A percentile compares a stretch with the other conserved stretches of the same genome.
phyloP scores from a whole-genome alignment of 2,888 invertebrate genomes.

The Rosalia funebris region DNA sequence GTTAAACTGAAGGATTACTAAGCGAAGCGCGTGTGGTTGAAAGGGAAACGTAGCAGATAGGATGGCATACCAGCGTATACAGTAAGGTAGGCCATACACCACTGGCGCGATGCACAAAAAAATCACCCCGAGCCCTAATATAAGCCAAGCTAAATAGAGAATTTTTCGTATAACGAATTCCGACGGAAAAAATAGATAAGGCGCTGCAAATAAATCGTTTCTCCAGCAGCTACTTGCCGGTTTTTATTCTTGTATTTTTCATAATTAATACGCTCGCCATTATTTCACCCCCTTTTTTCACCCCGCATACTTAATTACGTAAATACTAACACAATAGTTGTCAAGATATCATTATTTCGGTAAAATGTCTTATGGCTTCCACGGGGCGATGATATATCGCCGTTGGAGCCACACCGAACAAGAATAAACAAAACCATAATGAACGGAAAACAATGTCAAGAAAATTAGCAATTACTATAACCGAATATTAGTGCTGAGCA shows the following conservation, averaged over 20 bases:
- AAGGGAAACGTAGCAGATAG: conserved; percentile 44
- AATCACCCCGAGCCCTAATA: background rate
- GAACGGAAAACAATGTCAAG: too few species aligned
- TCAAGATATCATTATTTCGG: background rate
- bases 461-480: too few species aligned
- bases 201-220: conserved; percentile 2
- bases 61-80: conserved; percentile 20
- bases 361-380: background rate
- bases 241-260: conserved; percentile 1
- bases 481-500: too few species aligned
- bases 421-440: too few species aligned
- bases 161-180: conserved; percentile 7
- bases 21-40: conserved; percentile 54
- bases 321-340: background rate
- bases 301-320: background rate
- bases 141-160: background rate
- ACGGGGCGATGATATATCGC: too few species aligned
- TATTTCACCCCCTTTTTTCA: background rate
- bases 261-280: background rate
- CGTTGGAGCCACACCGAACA: too few species aligned
- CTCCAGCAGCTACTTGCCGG: background rate
- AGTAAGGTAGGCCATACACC: conserved; percentile 20
- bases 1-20: conserved; percentile 57
- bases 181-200: conserved; percentile 11
- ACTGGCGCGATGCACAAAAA: too few species aligned